Evolutionary conservation across 2,113 vertebrate genomes (phyloP), one percentile per base, ranked within the genome.

Genomic region (Lepidothrix coronata): DNA sequence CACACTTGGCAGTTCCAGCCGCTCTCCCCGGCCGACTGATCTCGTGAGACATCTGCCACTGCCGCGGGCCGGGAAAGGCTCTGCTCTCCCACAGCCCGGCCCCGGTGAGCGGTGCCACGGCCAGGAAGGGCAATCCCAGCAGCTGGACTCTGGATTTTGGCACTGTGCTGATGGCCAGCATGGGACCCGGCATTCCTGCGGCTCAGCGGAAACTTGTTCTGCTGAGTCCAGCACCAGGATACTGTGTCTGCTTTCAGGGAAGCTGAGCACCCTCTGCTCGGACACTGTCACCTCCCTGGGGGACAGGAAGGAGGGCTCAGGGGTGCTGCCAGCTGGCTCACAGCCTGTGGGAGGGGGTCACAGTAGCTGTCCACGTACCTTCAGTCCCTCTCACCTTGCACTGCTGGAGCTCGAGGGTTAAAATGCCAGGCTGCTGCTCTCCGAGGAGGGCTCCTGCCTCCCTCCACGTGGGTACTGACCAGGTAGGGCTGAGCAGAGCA

Each of bases 401-500:
- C 43, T 24, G 6, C 8, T 2, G 61, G 94, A 59, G 65, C 51
- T 14, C 79, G 65, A 93, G 96, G 68, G 95, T 96, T 95, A 96
- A 97, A 91, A 39, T 18, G 51, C 78, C 76, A 31, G 85, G 79
- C 85, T 95, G 83, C 92, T 85, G 85, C 55, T 89, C 41, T 51
- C 70, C 8, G 31, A 84, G 88, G 30, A 80, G 68, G 80, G 65
- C 79, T 94, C 76, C 79, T 92, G 71, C 89, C 77, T 94, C 85
- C 46, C 92, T 95, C 92, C 94, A 90, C 91, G 71, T 93, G 91
- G 85, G 28, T 18, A 12, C 54, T 0, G 49, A 14, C 3, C 8
- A 90, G 85, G 91, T 79, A 94, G 89, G 68, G 83, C 94, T 88
- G 85, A 82, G 84, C 80, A 43, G 73, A 92, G 84, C 55, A 46